A percentile compares a stretch with the other conserved stretches of the same genome.
Evolutionary conservation across 2,113 vertebrate genomes (phyloP).

Genomic region (Pelvicachromis taeniatus): DNA sequence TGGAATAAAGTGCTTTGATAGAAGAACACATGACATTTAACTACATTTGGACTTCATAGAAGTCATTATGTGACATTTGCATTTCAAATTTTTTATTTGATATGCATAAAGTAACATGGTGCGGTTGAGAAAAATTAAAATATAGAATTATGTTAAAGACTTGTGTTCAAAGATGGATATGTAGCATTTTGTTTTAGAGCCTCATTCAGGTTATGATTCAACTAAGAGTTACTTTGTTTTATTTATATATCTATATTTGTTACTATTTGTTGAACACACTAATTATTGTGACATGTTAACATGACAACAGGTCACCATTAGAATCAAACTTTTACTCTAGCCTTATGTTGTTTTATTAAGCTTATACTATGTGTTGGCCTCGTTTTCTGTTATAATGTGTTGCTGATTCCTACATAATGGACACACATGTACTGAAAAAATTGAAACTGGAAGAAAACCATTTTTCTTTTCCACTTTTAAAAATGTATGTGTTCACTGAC

Average conservation of each 20-base stretch:
- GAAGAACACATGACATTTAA: neutral
- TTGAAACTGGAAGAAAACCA: neutral
- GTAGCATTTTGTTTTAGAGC: neutral
- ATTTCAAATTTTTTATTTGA: neutral
- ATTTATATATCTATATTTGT: constrained; percentile 17
- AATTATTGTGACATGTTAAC: neutral
- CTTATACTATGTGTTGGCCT: neutral
- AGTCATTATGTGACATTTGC: neutral
- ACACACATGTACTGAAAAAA: neutral
- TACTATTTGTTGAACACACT: neutral
- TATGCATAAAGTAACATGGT: neutral
- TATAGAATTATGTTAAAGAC: neutral
- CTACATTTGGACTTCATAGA: neutral
- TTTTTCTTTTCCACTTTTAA: neutral
- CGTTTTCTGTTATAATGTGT: neutral
- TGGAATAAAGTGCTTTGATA: neutral
- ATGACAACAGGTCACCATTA: neutral
- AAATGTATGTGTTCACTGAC: neutral
- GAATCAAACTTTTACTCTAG: neutral
- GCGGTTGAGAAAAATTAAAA: neutral
- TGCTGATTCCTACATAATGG: neutral
- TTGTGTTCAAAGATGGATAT: neutral
- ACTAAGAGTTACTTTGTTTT: neutral
- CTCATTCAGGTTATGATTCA: neutral
- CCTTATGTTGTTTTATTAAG: neutral